Evolutionary conservation across 2,113 vertebrate genomes (phyloP).

Genomic region (Tragelaphus imberbis): DNA sequence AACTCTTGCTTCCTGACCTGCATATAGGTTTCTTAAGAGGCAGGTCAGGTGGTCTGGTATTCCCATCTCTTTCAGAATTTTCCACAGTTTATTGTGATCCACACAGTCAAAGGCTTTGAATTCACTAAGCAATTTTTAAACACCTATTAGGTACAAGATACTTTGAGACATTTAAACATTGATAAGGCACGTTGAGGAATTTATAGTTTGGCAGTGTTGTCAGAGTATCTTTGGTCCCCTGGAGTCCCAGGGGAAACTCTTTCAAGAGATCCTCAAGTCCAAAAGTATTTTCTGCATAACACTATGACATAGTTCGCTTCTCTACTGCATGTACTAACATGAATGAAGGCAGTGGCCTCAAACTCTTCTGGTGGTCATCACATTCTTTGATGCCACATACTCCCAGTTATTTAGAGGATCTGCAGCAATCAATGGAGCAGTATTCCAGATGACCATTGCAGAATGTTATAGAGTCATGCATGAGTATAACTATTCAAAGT

Average conservation of each 20-base stretch:
- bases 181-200: background rate
- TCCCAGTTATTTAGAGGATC: background rate
- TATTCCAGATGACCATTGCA: background rate
- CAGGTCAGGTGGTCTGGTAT: no score
- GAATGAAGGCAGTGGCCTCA: background rate
- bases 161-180: background rate
- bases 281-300: background rate
- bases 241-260: background rate
- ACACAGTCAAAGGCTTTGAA: no score
- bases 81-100: no score
- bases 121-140: background rate
- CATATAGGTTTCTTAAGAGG: no score
- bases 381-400: background rate
- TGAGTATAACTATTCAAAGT: background rate
- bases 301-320: background rate
- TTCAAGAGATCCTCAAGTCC: background rate
- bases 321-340: background rate
- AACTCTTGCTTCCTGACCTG: no score
- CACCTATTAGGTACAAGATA: background rate
- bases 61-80: no score
- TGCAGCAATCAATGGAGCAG: background rate
- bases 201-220: background rate
- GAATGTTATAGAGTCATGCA: background rate
- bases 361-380: fast-evolving
- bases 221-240: background rate